phyloP scores from a whole-genome alignment of 2,113 vertebrate species.

The Todiramphus saurophagus region DNA sequence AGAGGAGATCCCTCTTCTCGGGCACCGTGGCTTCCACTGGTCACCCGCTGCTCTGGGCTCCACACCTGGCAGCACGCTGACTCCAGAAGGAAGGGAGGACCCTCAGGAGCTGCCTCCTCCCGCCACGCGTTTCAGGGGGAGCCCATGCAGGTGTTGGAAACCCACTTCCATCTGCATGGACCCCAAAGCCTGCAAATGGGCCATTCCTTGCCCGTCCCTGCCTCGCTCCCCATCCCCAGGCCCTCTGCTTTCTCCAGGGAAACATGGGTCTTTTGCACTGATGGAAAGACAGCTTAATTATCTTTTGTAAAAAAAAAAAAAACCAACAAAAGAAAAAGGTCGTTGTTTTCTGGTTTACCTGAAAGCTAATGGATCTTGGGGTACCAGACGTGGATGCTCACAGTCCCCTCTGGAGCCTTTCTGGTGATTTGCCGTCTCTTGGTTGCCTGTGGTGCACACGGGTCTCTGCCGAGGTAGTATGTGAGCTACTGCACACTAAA shows the following conservation, averaged over 20 bases:
- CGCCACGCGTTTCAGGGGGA: neutral
- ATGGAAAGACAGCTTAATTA: constrained; percentile 40
- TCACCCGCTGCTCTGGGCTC: neutral
- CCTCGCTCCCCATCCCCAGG: neutral
- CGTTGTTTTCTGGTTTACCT: constrained; percentile 51
- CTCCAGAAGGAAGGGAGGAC: neutral
- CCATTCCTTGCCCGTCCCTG: neutral
- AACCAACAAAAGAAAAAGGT: neutral
- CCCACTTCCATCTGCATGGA: neutral
- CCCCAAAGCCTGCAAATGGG: neutral
- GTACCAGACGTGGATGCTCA: constrained; percentile 54
- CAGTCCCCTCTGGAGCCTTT: constrained; percentile 49
- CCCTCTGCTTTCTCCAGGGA: constrained; percentile 53
- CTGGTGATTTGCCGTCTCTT: constrained; percentile 37
- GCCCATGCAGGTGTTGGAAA: neutral
- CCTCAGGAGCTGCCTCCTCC: neutral
- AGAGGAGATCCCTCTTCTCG: neutral
- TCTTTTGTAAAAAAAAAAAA: neutral
- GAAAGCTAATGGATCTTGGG: constrained; percentile 59
- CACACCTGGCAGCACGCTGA: neutral
- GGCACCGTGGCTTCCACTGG: neutral
- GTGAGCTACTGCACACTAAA: constrained; percentile 44
- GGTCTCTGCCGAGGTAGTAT: constrained; percentile 26
- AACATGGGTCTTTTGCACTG: constrained; percentile 48
- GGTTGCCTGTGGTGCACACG: constrained; percentile 19